Percentiles rank a stretch among this genome's conserved stretches.
Conservation (phyloP, 2,113 vertebrate genomes). For the Bos javanicus region DNA sequence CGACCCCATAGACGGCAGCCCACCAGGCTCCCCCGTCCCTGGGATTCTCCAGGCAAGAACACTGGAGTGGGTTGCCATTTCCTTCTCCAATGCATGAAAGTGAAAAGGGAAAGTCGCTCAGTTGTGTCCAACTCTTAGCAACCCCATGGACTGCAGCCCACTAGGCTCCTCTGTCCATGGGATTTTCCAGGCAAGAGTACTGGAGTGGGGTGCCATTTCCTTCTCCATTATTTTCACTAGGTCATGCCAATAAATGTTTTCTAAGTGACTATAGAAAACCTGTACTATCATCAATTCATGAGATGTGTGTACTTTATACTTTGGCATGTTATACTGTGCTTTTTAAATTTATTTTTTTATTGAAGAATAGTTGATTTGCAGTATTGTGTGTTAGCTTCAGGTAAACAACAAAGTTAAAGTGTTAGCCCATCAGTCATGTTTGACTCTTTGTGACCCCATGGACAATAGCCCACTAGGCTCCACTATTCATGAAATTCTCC, state of each 20-base stretch:
- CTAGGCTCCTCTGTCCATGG: too few relatives aligned
- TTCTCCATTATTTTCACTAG: neutral
- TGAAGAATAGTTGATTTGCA: neutral
- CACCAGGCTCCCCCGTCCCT: too few relatives aligned
- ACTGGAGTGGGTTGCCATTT: too few relatives aligned
- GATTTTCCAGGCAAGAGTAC: too few relatives aligned
- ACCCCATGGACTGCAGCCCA: too few relatives aligned
- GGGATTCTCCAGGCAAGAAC: too few relatives aligned
- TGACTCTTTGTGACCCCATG: neutral
- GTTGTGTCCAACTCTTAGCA: too few relatives aligned
- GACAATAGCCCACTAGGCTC: neutral
- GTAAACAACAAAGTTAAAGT: neutral
- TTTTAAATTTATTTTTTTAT: neutral
- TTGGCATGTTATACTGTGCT: neutral
- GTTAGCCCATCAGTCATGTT: neutral
- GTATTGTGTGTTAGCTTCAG: neutral
- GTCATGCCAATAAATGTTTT: neutral
- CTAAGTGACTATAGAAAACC: neutral
- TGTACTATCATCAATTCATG: neutral
- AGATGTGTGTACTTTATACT: neutral
- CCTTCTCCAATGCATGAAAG: too few relatives aligned
- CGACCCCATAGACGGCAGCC: too few relatives aligned
- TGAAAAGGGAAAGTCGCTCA: too few relatives aligned
- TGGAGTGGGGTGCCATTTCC: too few relatives aligned
- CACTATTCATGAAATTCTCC: neutral